Base-by-base conservation (phyloP, 2,888 invertebrate species). In the Aquatica leii region DNA sequence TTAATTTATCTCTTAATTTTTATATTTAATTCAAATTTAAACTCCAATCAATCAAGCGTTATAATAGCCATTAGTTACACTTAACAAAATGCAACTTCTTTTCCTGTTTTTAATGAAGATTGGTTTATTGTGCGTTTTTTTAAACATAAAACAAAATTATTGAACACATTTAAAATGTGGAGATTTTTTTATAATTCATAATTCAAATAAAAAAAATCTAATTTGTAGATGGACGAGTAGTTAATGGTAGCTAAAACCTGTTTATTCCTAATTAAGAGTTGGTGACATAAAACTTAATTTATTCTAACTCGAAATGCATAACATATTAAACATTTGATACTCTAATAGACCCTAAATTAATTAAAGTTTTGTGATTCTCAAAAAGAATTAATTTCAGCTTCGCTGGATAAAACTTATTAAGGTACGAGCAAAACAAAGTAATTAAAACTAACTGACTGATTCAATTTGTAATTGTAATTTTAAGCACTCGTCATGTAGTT, bases 261-360 rank as follows among this genome's bases (percentile, higher is more conserved):
- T 4, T 37, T 37, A 3, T 2, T n/a, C 11, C 9, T 37, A 37
- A 37, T 37, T 37, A 37, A n/a, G 24, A 24, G 12, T 11, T 37
- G 37, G 12, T 37, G 37, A 37, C 37, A 37, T 37, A 37, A 37
- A 12, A 9, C 37, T 37, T 37, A 37, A 37, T 37, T 37, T 37
- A 37, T 37, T n/a, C 2, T 3, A 37, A 37, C 2, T 12, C 11
- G 4, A 9, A 12, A n/a, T 37, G 37, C 37, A 37, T n/a, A 4
- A n/a, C 11, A n/a, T n/a, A 37, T 6, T n/a, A 37, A 37, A n/a
- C 11, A n/a, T n/a, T 37, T 12, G 2, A 37, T n/a, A 37, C 37
- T 37, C 2, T 12, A 37, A 37, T 37, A 5, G 12, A n/a, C 9
- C 12, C n/a, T 3, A 37, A 37, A n/a, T 6, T 37, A 37, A 37